Conservation (phyloP, 1,140 invertebrate species). For the Trachymyrmex septentrionalis region DNA sequence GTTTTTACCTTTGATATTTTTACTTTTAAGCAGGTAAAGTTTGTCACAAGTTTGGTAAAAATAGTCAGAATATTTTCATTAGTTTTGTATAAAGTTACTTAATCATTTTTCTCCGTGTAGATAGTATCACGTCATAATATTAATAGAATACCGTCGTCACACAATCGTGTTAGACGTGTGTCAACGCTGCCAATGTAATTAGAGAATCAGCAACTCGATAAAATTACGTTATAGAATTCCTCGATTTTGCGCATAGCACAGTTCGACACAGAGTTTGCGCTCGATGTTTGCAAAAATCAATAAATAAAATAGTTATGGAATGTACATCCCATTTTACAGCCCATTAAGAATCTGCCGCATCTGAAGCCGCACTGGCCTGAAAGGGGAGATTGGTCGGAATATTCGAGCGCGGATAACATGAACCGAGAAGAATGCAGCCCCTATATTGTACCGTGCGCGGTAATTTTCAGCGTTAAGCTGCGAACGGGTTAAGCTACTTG, state of each 20-base stretch:
- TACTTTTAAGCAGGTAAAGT: too few relatives aligned
- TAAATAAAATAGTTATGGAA: constrained; percentile 39
- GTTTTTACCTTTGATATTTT: too few relatives aligned
- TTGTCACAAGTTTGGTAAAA: too few relatives aligned
- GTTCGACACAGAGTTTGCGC: background rate
- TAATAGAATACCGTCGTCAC: background rate
- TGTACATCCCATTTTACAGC: constrained; percentile 64
- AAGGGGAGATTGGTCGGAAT: background rate
- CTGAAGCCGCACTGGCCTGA: background rate
- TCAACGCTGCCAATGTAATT: background rate
- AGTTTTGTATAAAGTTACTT: too few relatives aligned
- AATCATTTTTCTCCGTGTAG: too few relatives aligned
- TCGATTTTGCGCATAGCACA: background rate
- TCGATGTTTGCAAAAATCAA: background rate
- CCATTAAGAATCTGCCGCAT: constrained; percentile 64
- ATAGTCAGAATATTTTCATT: too few relatives aligned
- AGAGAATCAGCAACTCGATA: background rate
- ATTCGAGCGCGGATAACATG: constrained; percentile 25
- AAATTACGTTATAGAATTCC: background rate
- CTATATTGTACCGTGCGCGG: background rate
- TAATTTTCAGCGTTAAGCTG: constrained; percentile 26
- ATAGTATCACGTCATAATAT: background rate
- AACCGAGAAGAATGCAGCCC: constrained; percentile 28
- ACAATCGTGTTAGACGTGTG: background rate
- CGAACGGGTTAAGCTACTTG: background rate